These are phyloP conservation scores for Megastigmus dorsalis DNA, from an alignment of 2,888 invertebrate genomes.

Conservation along the genomic window DNA sequence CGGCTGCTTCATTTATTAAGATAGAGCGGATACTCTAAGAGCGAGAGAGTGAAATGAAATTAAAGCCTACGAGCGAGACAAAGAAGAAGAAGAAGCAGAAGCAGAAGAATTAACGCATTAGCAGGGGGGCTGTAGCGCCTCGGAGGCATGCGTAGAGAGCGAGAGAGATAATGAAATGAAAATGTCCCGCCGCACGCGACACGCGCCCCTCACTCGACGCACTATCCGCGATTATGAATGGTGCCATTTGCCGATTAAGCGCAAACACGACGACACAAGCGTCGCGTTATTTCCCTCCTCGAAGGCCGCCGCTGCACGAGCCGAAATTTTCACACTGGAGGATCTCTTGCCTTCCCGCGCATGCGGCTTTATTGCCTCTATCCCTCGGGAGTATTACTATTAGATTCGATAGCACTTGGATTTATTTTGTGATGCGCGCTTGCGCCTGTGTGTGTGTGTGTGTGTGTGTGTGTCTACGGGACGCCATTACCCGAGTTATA, in stretches of 20 bases:
- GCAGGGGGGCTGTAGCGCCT: no score
- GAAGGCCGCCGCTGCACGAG: no score
- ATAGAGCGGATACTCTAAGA: not conserved
- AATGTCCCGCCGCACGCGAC: constrained; percentile 32
- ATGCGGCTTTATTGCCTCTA: no score
- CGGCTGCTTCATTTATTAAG: constrained; percentile 17
- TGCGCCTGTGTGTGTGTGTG: no score
- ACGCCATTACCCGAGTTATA: no score
- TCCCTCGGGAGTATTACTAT: not conserved
- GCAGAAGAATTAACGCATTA: constrained; percentile 27
- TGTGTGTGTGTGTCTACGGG: no score
- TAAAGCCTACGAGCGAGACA: not conserved
- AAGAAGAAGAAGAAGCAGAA: no score
- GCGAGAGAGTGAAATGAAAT: not conserved
- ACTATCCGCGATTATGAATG: constrained; percentile 44
- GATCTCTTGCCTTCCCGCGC: no score
- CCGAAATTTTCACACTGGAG: no score
- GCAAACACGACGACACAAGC: no score
- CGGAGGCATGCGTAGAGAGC: not conserved
- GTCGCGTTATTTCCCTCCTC: no score
- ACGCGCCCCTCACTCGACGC: not conserved
- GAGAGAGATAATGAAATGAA: constrained; percentile 51
- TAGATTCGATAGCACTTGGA: constrained; percentile 28
- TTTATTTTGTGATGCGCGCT: constrained; percentile 4
- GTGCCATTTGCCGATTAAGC: constrained; percentile 47